phyloP scores from a whole-genome alignment of 2,113 vertebrate genomes.

The Prionailurus viverrinus region DNA sequence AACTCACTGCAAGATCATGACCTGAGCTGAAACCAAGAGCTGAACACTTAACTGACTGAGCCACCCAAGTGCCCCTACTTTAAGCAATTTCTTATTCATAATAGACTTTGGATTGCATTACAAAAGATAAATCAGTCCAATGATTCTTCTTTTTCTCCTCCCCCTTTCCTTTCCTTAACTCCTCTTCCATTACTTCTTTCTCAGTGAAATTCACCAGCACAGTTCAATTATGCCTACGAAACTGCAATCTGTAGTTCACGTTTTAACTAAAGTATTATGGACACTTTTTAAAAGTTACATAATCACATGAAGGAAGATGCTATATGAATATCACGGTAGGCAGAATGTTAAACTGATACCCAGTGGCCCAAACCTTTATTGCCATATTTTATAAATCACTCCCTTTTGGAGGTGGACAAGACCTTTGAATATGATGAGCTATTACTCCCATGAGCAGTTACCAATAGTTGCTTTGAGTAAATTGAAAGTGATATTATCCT shows the following conservation, averaged over 20 bases:
- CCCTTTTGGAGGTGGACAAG: neutral
- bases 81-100: neutral
- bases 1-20: no score
- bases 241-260: neutral
- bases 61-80: no score
- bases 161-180: neutral
- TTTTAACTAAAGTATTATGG: neutral
- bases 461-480: neutral
- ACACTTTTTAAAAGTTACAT: neutral
- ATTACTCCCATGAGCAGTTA: neutral
- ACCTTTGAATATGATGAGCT: neutral
- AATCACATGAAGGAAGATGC: neutral
- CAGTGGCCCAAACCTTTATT: neutral
- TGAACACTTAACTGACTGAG: no score
- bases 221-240: neutral
- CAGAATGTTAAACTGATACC: neutral
- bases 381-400: neutral
- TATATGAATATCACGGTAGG: neutral
- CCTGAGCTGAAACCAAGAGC: no score
- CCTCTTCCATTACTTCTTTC: neutral
- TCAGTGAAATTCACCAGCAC: neutral
- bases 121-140: neutral
- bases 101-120: neutral
- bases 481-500: neutral
- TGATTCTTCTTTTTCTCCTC: neutral